These are phyloP conservation scores for Chlorops oryzae DNA, from an alignment of 1,140 invertebrate species.

Conservation along the genomic window DNA sequence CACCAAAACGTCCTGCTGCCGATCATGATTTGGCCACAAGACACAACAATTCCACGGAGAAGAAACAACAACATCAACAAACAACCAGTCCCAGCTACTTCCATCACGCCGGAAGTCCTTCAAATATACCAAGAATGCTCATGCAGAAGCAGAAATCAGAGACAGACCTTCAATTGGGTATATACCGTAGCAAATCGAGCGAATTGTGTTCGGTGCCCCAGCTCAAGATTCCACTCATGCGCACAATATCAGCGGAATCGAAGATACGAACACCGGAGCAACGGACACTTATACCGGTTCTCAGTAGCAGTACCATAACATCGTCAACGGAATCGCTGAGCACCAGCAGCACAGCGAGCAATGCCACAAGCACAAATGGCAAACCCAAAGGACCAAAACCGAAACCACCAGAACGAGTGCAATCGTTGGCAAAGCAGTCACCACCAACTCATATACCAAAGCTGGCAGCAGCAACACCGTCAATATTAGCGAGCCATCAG, in stretches of 20 bases:
- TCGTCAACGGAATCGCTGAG: conserved; percentile 29
- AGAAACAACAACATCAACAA: neutral
- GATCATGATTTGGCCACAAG: conserved; percentile 4
- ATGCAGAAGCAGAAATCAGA: conserved; percentile 43
- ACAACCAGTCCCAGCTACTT: conserved; percentile 3
- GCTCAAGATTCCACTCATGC: conserved; percentile 19
- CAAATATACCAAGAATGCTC: conserved; percentile 35
- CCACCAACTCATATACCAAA: conserved; percentile 39
- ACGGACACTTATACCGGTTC: conserved; percentile 39
- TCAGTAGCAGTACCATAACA: conserved; percentile 21
- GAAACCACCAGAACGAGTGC: conserved; percentile 42
- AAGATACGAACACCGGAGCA: conserved; percentile 24
- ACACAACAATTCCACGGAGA: neutral
- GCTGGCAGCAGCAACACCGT: conserved; percentile 8
- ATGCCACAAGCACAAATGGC: conserved; percentile 6
- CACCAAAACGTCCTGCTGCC: conserved; percentile 3
- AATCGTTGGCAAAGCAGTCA: conserved; percentile 33
- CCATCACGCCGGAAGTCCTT: conserved; percentile 6
- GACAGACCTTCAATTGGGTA: conserved; percentile 36
- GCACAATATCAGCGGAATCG: conserved; percentile 37
- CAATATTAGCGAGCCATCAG: conserved; percentile 3
- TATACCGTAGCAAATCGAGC: conserved; percentile 41
- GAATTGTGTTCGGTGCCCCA: conserved; percentile 35
- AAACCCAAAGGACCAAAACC: conserved; percentile 36
- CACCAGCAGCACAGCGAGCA: conserved; percentile 18